phyloP scores from a whole-genome alignment of 2,113 vertebrate species.

The Osmerus eperlanus region DNA sequence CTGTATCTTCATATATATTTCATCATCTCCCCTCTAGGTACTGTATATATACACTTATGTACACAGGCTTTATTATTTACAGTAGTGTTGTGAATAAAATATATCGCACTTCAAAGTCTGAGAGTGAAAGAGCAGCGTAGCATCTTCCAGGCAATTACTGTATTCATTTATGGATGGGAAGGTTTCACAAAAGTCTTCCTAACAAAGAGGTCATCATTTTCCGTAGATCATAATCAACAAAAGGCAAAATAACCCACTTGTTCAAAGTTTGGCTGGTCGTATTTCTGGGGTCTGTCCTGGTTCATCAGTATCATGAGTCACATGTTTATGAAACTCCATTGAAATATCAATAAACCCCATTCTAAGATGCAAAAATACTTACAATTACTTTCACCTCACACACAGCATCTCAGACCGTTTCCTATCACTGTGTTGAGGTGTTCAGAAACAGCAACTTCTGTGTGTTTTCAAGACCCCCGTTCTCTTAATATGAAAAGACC shows the following conservation, averaged over 20 bases:
- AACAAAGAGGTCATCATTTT: slow-evolving; percentile 33
- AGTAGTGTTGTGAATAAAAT: slow-evolving; percentile 46
- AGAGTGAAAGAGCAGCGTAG: slow-evolving; percentile 49
- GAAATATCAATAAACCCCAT: too few relatives aligned
- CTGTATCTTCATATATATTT: slow-evolving; percentile 42
- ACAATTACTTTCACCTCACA: too few relatives aligned
- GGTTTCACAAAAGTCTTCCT: slow-evolving; percentile 22
- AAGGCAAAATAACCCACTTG: too few relatives aligned
- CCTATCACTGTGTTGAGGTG: too few relatives aligned
- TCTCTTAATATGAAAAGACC: slow-evolving; percentile 20
- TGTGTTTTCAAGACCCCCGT: background rate
- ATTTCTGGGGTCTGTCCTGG: too few relatives aligned
- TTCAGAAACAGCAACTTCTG: too few relatives aligned
- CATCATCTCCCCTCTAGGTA: slow-evolving; percentile 28
- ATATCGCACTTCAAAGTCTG: slow-evolving; percentile 39
- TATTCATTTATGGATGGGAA: slow-evolving; percentile 17
- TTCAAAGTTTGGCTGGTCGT: too few relatives aligned
- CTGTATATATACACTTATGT: slow-evolving; percentile 59
- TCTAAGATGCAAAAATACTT: too few relatives aligned
- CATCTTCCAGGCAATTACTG: slow-evolving; percentile 50
- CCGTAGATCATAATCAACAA: slow-evolving; percentile 32
- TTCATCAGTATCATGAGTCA: too few relatives aligned
- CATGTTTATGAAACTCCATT: too few relatives aligned
- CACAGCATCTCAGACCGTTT: too few relatives aligned
- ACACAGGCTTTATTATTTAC: slow-evolving; percentile 57